A percentile compares a stretch with the other conserved stretches of the same genome.
phyloP scores from a whole-genome alignment of 2,113 vertebrate genomes.

The Barnardius zonarius region DNA sequence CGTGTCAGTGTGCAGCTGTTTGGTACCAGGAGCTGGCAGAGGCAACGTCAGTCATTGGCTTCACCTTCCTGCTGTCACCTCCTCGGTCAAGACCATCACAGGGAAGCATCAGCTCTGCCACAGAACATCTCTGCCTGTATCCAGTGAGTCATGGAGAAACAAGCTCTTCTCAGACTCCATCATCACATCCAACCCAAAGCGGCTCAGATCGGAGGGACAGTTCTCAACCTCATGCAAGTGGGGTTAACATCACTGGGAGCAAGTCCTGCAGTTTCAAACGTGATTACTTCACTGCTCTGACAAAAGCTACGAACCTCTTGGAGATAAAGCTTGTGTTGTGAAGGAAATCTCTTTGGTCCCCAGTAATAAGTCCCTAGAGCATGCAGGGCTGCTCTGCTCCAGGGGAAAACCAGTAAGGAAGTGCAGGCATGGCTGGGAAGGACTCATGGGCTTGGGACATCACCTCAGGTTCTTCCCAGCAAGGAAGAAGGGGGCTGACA shows the following conservation, averaged over 20 bases:
- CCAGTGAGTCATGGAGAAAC: fast-evolving
- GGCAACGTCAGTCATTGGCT: neutral
- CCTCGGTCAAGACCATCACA: fast-evolving
- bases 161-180: neutral
- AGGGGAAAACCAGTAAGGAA: neutral
- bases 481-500: neutral
- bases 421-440: neutral
- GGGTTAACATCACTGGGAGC: neutral
- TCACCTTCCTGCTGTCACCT: fast-evolving
- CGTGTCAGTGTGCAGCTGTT: neutral
- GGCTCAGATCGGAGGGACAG: neutral
- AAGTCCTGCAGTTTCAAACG: neutral
- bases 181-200: neutral
- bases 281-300: neutral
- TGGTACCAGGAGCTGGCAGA: neutral
- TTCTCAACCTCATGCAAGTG: fast-evolving
- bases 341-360: neutral
- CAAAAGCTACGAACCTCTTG: neutral
- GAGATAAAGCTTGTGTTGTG: neutral
- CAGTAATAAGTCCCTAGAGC: fast-evolving
- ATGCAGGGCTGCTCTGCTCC: neutral
- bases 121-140: neutral
- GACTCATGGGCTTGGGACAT: no score
- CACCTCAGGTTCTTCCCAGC: neutral
- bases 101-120: neutral